Base-by-base conservation (phyloP, 2,888 invertebrate genomes). In the Phyllotreta striolata region DNA sequence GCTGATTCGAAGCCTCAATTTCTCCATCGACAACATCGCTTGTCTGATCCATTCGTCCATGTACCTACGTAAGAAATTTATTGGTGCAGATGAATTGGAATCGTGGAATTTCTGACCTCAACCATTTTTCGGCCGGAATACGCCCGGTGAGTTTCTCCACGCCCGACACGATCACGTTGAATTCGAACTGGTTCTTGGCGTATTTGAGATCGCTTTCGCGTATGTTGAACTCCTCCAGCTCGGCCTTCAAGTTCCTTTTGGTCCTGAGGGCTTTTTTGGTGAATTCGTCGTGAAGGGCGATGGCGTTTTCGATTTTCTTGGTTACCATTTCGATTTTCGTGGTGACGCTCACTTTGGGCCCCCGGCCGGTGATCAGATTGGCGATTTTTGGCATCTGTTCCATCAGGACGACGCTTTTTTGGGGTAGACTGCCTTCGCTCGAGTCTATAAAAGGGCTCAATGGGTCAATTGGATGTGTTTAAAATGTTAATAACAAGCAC, bases 1-100 rank as follows among this genome's bases (percentile, higher is more conserved):
- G 60, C 85, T 84, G 0, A 84, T 86, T 62, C 87, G 79, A 0
- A 89, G 79, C 47, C 88, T 79, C 0, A 88, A 74, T 72, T 87
- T 87, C 6, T 87, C 87, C 1, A 87, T 85, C 62, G 84, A 82
- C 3, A 83, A 82, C 68, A 86, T 85, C 0, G 83, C 79, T 4
- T 80, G 80, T 74, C 85, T 87, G 9, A 86, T 75, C 86, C 87
- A 88, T 66, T 88, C 87, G 0, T 85, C 85, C 83, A 89, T 84
- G 73, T 84, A 88, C 37, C 71, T 67, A 5, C n/a, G n/a, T n/a
- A 81, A 66, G 64, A 84, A 82, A 43, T 6, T 6, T 6, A 43
- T n/a, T 10, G 12, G 12, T 43, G 43, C 5, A 5, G 43, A 10
- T 43, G 43, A 43, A 43, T n/a, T 43, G 7, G n/a, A n/a, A n/a